phyloP scores from a whole-genome alignment of 2,113 vertebrate genomes.

The Alexandromys fortis region DNA sequence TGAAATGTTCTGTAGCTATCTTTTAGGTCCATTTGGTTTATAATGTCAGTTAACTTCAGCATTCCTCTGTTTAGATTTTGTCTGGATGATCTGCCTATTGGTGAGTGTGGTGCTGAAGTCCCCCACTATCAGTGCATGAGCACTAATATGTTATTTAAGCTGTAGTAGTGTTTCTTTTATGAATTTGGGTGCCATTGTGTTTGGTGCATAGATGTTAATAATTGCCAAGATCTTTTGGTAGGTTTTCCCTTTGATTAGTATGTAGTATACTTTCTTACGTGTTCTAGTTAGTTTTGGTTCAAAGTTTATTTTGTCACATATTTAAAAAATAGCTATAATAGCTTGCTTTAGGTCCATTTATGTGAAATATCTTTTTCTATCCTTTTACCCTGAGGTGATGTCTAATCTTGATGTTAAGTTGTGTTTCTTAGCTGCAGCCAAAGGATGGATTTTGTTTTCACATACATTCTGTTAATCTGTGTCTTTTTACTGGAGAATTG shows the following conservation, averaged over 20 bases:
- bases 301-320: neutral
- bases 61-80: neutral
- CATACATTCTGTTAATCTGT: neutral
- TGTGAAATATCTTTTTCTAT: neutral
- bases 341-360: neutral
- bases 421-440: neutral
- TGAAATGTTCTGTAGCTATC: neutral
- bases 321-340: neutral
- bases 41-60: neutral
- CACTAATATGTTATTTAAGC: neutral
- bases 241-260: neutral
- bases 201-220: neutral
- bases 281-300: neutral
- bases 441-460: neutral
- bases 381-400: neutral
- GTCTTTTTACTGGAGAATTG: neutral
- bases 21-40: neutral
- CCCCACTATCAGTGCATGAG: neutral
- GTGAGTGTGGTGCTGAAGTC: neutral
- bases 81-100: neutral
- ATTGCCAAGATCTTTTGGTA: neutral
- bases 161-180: neutral
- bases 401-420: neutral
- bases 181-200: neutral
- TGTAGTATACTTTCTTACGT: neutral